A percentile compares a stretch with the other conserved stretches of the same genome.
These are phyloP conservation scores for Stenchaetothrips biformis DNA, from an alignment of 2,888 invertebrate genomes.

Conservation along the genomic window DNA sequence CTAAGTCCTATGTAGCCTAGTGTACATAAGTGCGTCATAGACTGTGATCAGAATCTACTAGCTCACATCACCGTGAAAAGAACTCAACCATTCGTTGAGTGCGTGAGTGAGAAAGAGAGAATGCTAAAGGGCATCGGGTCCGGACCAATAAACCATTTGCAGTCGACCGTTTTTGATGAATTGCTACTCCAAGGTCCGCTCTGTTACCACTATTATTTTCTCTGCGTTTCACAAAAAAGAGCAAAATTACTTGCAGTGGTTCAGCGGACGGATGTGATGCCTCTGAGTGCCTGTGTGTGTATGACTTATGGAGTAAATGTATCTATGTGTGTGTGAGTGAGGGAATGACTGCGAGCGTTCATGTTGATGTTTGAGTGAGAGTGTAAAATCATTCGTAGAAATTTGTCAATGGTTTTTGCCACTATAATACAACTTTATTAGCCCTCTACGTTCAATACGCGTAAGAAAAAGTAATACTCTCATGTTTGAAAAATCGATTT, in stretches of 20 bases:
- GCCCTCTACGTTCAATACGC: not conserved
- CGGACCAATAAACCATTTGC: no score
- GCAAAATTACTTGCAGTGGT: not conserved
- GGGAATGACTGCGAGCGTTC: not conserved
- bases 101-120: not conserved
- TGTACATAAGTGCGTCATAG: constrained; percentile 24
- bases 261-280: not conserved
- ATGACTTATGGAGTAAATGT: not conserved
- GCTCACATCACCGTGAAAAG: constrained; percentile 17
- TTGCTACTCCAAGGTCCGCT: no score
- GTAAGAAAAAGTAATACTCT: not conserved
- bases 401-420: constrained; percentile 4
- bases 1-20: constrained; percentile 21
- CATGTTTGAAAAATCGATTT: not conserved
- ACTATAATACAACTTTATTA: not conserved
- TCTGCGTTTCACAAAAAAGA: no score
- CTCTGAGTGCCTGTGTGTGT: not conserved
- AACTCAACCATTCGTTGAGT: constrained; percentile 20
- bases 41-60: constrained; percentile 23
- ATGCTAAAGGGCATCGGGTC: not conserved
- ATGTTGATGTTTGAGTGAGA: not conserved
- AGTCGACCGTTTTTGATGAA: no score
- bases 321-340: not conserved
- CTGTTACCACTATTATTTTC: no score
- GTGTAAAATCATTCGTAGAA: not conserved